Conservation (phyloP, 1,140 invertebrate genomes). For the Drosophila tristis region DNA sequence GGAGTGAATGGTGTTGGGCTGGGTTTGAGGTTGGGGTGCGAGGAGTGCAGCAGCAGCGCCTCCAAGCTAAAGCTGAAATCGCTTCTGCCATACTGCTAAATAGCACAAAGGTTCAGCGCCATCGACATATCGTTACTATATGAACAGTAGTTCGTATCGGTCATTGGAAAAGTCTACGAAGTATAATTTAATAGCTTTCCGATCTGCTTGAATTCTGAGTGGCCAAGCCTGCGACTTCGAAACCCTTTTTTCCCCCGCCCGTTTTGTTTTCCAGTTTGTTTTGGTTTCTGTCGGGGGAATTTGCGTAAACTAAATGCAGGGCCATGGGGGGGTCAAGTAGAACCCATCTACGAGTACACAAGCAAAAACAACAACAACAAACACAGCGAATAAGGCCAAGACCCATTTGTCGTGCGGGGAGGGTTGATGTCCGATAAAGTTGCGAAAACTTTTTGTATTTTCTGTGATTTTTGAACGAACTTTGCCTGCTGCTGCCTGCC, state of each 20-base stretch:
- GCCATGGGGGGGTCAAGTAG: slow-evolving; percentile 67
- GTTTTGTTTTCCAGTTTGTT: slow-evolving; percentile 21
- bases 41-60: no score
- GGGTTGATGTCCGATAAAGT: slow-evolving; percentile 78
- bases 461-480: slow-evolving; percentile 46
- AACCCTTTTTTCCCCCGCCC: slow-evolving; percentile 7
- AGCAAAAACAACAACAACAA: slow-evolving; percentile 24
- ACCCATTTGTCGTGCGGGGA: slow-evolving; percentile 7
- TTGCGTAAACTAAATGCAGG: slow-evolving; percentile 66
- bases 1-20: no score
- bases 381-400: slow-evolving; percentile 37
- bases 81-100: slow-evolving; percentile 3
- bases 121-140: no score
- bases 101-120: no score
- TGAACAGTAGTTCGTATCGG: no score
- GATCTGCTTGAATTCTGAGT: no score
- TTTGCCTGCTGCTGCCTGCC: slow-evolving; percentile 45
- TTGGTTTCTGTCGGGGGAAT: slow-evolving; percentile 18
- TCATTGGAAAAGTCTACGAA: no score
- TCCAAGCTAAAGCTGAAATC: background rate
- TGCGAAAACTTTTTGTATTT: slow-evolving; percentile 51
- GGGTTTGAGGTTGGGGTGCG: no score
- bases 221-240: background rate
- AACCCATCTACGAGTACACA: slow-evolving; percentile 42
- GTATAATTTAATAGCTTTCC: no score